Conservation (phyloP, 2,888 invertebrate species). For the Serripes groenlandicus region DNA sequence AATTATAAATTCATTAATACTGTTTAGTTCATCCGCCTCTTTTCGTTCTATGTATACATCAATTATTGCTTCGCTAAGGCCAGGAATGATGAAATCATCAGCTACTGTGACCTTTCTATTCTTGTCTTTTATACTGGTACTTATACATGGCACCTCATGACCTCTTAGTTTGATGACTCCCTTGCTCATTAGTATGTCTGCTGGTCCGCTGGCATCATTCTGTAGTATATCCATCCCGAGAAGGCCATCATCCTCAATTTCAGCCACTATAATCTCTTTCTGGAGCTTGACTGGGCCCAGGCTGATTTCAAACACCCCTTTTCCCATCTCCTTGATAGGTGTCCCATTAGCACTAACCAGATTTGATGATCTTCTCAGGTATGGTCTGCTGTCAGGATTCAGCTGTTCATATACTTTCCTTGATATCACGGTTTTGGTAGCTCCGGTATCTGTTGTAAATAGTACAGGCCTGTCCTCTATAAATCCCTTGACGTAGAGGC, state of each 20-base stretch:
- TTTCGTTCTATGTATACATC: conserved; percentile 41
- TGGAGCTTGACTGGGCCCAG: no score
- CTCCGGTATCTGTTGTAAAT: conserved; percentile 38
- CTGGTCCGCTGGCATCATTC: conserved; percentile 29
- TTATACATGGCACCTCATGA: conserved; percentile 30
- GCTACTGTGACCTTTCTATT: conserved; percentile 30
- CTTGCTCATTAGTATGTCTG: conserved; percentile 39
- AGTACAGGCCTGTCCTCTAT: not conserved
- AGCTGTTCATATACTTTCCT: conserved; percentile 7
- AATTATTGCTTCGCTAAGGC: conserved; percentile 28
- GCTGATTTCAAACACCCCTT: no score
- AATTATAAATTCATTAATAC: not conserved
- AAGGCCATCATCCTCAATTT: conserved; percentile 55
- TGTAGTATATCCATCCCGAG: conserved; percentile 48
- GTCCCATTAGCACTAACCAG: conserved; percentile 9
- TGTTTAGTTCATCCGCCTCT: conserved; percentile 31
- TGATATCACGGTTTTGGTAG: conserved; percentile 22
- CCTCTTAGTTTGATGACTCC: conserved; percentile 26
- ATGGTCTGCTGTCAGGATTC: not conserved
- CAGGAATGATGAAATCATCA: conserved; percentile 31
- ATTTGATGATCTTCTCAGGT: not conserved
- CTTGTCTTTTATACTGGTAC: not conserved
- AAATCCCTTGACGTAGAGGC: conserved; percentile 14
- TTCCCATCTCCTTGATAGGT: no score
- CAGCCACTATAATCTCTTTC: conserved; percentile 47